A percentile compares a stretch with the other conserved stretches of the same genome.
These are phyloP conservation scores for Siderastrea siderea DNA, from an alignment of 92 coral and sea anemone genomes.

Conservation along the genomic window DNA sequence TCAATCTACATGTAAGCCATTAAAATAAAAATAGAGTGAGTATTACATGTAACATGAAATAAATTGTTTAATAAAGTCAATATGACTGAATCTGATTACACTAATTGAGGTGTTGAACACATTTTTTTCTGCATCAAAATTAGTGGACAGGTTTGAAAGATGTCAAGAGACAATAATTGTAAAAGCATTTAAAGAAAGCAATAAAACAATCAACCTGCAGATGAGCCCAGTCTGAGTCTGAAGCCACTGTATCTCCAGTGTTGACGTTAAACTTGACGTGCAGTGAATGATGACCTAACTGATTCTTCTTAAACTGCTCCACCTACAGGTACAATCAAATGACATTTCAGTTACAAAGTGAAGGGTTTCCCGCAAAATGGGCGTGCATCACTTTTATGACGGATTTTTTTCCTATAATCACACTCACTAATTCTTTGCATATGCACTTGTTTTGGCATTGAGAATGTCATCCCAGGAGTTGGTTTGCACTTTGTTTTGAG, in stretches of 20 bases:
- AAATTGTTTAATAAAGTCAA: neutral
- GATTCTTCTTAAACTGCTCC: slow-evolving; percentile 95
- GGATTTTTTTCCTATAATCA: too few relatives aligned
- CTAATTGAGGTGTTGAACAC: too few relatives aligned
- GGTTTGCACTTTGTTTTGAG: too few relatives aligned
- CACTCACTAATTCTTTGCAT: too few relatives aligned
- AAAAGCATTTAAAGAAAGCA: neutral
- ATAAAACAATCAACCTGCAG: slow-evolving; percentile 70
- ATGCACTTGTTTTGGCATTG: too few relatives aligned
- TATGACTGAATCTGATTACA: neutral
- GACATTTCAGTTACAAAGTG: neutral
- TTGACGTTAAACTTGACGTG: slow-evolving; percentile 94
- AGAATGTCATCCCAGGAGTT: too few relatives aligned
- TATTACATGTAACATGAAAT: neutral
- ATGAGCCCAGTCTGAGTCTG: slow-evolving; percentile 92
- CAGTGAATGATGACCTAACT: slow-evolving; percentile 90
- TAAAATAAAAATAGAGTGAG: neutral
- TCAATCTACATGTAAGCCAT: slow-evolving; percentile 75
- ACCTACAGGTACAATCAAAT: slow-evolving; percentile 54
- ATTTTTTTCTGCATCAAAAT: too few relatives aligned
- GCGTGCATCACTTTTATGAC: too few relatives aligned
- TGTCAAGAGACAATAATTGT: neutral
- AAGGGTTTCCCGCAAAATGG: too few relatives aligned
- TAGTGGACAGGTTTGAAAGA: neutral
- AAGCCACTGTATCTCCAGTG: slow-evolving; percentile 89